These are phyloP conservation scores for Lacerta agilis DNA, from an alignment of 2,797 vertebrate species.

Conservation along the genomic window DNA sequence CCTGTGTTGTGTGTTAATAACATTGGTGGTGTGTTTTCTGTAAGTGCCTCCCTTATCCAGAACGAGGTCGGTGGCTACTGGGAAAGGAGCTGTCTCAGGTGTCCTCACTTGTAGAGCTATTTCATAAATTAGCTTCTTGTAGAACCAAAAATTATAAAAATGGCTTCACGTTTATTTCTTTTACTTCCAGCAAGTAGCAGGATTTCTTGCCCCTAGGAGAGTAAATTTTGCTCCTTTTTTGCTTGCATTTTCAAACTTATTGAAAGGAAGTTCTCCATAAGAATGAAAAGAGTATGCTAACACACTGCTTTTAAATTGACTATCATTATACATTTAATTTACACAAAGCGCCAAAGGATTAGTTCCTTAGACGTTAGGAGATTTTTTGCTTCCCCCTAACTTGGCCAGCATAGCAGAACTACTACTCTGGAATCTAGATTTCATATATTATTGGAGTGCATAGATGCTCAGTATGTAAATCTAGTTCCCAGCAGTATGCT, in stretches of 20 bases:
- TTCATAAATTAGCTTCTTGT: neutral
- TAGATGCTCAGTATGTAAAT: neutral
- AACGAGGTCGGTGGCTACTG: too few species aligned
- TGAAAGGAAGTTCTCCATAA: neutral
- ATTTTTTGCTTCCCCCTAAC: neutral
- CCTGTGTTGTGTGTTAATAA: neutral
- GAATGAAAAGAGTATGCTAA: neutral
- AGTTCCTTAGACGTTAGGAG: neutral
- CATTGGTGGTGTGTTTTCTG: neutral
- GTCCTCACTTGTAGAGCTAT: too few species aligned
- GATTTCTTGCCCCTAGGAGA: neutral
- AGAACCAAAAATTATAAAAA: neutral
- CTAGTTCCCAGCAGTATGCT: neutral
- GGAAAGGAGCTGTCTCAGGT: neutral
- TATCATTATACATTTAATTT: neutral
- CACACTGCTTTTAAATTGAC: neutral
- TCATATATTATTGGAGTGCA: neutral
- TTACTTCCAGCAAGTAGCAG: neutral
- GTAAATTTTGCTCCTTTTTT: neutral
- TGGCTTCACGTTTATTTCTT: neutral
- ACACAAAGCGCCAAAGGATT: neutral
- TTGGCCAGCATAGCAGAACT: neutral
- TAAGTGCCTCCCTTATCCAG: neutral
- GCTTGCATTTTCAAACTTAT: neutral
- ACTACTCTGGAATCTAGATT: neutral